phyloP scores from a whole-genome alignment of 2,888 invertebrate genomes.

The Napeogenes sylphis region DNA sequence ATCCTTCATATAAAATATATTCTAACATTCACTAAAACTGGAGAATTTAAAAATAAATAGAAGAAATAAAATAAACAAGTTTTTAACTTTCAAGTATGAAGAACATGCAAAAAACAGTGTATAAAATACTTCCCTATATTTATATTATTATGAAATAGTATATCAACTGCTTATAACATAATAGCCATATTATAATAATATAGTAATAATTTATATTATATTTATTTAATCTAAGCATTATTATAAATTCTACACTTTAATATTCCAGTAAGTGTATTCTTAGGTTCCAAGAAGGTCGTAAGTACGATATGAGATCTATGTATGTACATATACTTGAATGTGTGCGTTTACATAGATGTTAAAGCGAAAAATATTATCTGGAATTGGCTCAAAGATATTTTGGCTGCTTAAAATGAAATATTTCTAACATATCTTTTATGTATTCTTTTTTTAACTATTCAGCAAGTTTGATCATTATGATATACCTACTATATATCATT shows the following conservation, averaged over 20 bases:
- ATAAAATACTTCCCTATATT: too few species aligned
- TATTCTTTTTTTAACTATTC: background rate
- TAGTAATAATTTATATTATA: background rate
- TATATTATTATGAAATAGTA: too few species aligned
- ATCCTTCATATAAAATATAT: too few species aligned
- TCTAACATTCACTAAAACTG: too few species aligned
- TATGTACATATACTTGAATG: conserved; percentile 44
- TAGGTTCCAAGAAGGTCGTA: conserved; percentile 65
- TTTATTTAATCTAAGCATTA: conserved; percentile 8
- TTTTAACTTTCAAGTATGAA: too few species aligned
- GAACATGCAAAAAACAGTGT: too few species aligned
- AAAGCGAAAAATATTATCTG: conserved; percentile 21
- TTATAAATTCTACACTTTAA: conserved; percentile 24
- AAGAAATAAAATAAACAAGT: too few species aligned
- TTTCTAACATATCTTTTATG: background rate
- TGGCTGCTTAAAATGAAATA: too few species aligned
- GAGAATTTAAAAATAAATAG: too few species aligned
- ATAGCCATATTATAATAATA: too few species aligned
- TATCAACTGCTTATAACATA: too few species aligned
- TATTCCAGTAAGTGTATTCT: conserved; percentile 49
- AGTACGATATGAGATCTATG: conserved; percentile 73
- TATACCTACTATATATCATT: background rate
- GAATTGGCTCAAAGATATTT: background rate
- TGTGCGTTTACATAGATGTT: conserved; percentile 44
- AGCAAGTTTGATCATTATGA: conserved; percentile 1